phyloP scores from a whole-genome alignment of 2,113 vertebrate genomes.

The Albula glossodonta region DNA sequence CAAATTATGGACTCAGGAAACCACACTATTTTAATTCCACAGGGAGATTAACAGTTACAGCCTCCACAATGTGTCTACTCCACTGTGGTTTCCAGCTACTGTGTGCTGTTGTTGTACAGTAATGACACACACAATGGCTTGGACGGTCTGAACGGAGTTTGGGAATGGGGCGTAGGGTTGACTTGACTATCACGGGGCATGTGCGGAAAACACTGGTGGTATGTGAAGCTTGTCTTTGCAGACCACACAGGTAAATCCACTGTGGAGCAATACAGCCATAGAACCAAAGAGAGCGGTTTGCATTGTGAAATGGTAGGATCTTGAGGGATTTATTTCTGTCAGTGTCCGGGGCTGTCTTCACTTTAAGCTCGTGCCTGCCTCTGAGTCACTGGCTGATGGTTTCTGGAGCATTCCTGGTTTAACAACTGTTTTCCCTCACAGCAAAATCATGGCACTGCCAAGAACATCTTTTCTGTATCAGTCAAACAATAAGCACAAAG shows the following conservation, averaged over 20 bases:
- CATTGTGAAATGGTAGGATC: background rate
- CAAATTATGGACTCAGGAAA: conserved; percentile 54
- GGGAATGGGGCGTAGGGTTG: background rate
- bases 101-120: background rate
- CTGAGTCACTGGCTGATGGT: conserved; percentile 45
- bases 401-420: conserved; percentile 52
- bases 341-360: conserved; percentile 41
- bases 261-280: background rate
- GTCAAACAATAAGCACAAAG: conserved; percentile 34
- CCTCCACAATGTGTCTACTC: conserved; percentile 18
- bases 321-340: conserved; percentile 40
- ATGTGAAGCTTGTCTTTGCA: background rate
- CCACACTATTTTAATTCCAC: conserved; percentile 50
- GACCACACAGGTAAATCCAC: background rate
- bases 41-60: conserved; percentile 48
- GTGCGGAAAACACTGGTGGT: background rate
- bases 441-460: conserved; percentile 27
- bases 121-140: background rate
- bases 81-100: conserved; percentile 11
- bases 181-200: background rate
- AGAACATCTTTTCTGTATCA: conserved; percentile 42
- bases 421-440: conserved; percentile 48
- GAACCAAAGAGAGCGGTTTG: background rate
- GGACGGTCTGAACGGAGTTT: background rate
- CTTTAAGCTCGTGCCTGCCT: conserved; percentile 12